These are phyloP conservation scores for Porites rus DNA, from an alignment of 92 coral and sea anemone species.

Conservation along the genomic window DNA sequence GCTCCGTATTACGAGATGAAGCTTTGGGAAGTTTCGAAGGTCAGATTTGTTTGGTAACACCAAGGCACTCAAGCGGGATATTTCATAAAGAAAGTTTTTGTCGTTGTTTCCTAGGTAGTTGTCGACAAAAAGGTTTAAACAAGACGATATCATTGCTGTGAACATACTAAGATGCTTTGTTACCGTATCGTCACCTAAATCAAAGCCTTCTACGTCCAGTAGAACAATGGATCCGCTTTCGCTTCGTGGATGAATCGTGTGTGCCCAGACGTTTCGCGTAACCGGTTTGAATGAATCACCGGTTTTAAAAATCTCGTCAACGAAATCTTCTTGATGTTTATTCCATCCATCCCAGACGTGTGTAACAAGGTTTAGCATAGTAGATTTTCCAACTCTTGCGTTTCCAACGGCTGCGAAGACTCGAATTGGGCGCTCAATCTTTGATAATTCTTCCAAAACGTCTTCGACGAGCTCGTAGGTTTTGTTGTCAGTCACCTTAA, in stretches of 20 bases:
- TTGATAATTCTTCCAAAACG: slow-evolving; percentile 30
- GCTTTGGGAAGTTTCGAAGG: slow-evolving; percentile 54
- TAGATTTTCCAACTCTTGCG: slow-evolving; percentile 70
- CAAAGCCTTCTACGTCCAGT: slow-evolving; percentile 74
- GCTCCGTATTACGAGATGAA: slow-evolving; percentile 57
- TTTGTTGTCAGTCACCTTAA: background rate
- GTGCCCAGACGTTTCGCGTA: slow-evolving; percentile 77
- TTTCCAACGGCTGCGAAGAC: slow-evolving; percentile 64
- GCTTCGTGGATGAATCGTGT: slow-evolving; percentile 16
- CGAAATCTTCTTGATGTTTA: background rate
- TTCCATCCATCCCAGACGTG: slow-evolving; percentile 13
- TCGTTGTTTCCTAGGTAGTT: slow-evolving; percentile 47
- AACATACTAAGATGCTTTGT: slow-evolving; percentile 67
- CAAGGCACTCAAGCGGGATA: slow-evolving; percentile 58
- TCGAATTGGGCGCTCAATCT: slow-evolving; percentile 43
- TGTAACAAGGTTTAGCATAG: slow-evolving; percentile 35
- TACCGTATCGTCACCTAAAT: slow-evolving; percentile 50
- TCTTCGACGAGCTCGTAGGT: slow-evolving; percentile 23
- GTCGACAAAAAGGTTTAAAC: slow-evolving; percentile 46
- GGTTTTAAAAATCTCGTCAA: slow-evolving; percentile 65
- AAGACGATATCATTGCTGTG: slow-evolving; percentile 70
- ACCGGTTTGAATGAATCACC: slow-evolving; percentile 53
- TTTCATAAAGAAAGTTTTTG: slow-evolving; percentile 48
- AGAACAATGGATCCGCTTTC: slow-evolving; percentile 35
- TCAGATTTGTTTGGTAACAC: slow-evolving; percentile 25